Evolutionary conservation across 2,113 vertebrate species (phyloP).

Genomic region (Sturnira hondurensis): DNA sequence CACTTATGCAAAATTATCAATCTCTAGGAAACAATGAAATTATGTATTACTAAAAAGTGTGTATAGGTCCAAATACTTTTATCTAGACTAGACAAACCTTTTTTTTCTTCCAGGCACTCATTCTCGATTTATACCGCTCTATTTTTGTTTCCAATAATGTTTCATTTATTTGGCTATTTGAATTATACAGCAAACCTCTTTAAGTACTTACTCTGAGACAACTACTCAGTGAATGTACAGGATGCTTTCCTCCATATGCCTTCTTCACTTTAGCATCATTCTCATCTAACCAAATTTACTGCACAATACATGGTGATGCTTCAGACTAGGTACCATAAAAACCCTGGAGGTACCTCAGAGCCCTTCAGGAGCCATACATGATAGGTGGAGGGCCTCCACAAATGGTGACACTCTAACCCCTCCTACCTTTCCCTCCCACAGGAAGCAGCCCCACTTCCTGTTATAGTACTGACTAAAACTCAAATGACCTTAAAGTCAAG

Average conservation of each 20-base stretch:
- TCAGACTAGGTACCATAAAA: not conserved
- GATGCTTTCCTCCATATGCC: not conserved
- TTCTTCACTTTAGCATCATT: not conserved
- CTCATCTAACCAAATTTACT: not conserved
- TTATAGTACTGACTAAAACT: not conserved
- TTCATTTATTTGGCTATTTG: not conserved
- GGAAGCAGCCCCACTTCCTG: not conserved
- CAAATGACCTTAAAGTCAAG: not conserved
- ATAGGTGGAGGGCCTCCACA: not conserved
- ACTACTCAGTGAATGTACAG: not conserved
- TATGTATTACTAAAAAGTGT: not conserved
- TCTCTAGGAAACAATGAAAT: constrained; percentile 18
- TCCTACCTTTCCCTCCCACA: not conserved
- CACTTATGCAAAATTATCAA: constrained; percentile 15
- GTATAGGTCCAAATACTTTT: not conserved
- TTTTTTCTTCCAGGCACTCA: not conserved
- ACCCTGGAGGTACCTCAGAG: not conserved
- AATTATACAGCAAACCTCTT: not conserved
- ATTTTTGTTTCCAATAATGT: not conserved
- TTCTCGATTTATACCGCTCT: not conserved
- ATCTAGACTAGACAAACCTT: not conserved
- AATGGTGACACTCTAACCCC: not conserved
- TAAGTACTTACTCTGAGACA: not conserved
- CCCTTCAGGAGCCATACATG: not conserved
- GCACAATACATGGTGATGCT: not conserved